phyloP scores from a whole-genome alignment of 2,113 vertebrate genomes.

The Oreamnos americanus region DNA sequence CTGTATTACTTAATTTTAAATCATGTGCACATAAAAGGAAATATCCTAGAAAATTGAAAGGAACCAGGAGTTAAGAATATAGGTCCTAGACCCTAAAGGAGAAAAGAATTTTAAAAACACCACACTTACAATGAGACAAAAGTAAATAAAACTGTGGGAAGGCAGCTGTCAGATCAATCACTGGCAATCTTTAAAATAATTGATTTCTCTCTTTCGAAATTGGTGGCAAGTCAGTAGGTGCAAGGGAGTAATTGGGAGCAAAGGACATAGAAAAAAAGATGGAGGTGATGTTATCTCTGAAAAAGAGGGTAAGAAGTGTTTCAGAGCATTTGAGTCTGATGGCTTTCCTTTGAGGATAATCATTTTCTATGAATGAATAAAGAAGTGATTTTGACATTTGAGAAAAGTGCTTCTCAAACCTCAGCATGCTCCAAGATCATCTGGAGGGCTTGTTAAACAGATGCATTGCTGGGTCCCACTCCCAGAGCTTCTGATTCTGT shows the following conservation, averaged over 20 bases:
- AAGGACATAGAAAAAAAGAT: neutral
- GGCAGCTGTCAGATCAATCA: neutral
- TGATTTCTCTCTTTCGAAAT: neutral
- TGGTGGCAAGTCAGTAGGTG: neutral
- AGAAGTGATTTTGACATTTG: neutral
- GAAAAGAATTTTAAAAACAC: neutral
- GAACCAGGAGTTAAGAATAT: neutral
- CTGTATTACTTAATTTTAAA: neutral
- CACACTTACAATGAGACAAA: neutral
- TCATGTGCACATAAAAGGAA: neutral
- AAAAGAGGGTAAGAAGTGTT: neutral
- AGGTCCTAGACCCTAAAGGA: neutral
- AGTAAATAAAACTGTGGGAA: neutral
- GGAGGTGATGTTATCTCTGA: neutral
- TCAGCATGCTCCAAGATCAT: neutral
- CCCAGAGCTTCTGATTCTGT: neutral
- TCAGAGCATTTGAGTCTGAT: neutral
- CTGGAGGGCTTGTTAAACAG: neutral
- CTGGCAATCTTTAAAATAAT: neutral
- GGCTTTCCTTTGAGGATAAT: neutral
- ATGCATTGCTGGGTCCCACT: neutral
- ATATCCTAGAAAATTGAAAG: neutral
- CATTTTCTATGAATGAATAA: neutral
- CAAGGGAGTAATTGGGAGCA: neutral
- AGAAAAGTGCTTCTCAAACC: neutral